A percentile compares a stretch with the other conserved stretches of the same genome.
Evolutionary conservation across 1,140 invertebrate genomes (phyloP).

Genomic region (Trichogramma pretiosum): DNA sequence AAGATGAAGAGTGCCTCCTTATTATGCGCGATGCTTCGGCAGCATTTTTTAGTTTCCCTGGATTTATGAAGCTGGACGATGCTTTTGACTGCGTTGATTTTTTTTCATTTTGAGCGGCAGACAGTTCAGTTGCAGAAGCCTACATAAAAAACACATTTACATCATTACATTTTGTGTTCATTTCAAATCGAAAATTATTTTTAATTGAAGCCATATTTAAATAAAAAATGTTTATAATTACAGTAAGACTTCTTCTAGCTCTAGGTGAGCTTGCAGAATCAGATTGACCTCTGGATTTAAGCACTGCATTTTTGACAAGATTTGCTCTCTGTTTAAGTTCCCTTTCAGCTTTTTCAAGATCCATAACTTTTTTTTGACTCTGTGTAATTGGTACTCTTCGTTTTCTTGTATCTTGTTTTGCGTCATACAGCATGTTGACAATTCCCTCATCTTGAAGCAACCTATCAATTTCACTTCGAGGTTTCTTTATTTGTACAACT

Average conservation of each 20-base stretch:
- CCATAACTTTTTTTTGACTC: conserved; percentile 45
- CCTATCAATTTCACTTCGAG: conserved; percentile 68
- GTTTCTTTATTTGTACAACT: too few species aligned
- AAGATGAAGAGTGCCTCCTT: conserved; percentile 70
- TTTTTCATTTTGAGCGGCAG: not conserved
- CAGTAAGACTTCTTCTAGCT: conserved; percentile 43
- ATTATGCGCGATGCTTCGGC: conserved; percentile 72
- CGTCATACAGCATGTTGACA: conserved; percentile 72
- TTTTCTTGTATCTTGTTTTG: conserved; percentile 50
- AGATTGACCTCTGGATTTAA: conserved; percentile 44
- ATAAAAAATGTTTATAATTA: too few species aligned
- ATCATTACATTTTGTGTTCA: not conserved
- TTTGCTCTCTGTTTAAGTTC: conserved; percentile 40
- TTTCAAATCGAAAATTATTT: not conserved
- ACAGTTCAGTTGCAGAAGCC: not conserved
- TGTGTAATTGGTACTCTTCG: conserved; percentile 44
- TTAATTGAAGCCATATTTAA: too few species aligned
- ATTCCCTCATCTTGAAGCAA: conserved; percentile 76
- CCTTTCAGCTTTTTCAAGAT: conserved; percentile 44
- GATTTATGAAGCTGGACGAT: conserved; percentile 48
- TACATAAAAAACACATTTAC: not conserved
- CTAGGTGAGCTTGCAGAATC: conserved; percentile 35
- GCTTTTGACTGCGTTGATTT: conserved; percentile 34
- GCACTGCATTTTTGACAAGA: conserved; percentile 49
- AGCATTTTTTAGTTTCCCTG: conserved; percentile 47